phyloP scores from a whole-genome alignment of 2,113 vertebrate genomes.

The Lophius piscatorius region DNA sequence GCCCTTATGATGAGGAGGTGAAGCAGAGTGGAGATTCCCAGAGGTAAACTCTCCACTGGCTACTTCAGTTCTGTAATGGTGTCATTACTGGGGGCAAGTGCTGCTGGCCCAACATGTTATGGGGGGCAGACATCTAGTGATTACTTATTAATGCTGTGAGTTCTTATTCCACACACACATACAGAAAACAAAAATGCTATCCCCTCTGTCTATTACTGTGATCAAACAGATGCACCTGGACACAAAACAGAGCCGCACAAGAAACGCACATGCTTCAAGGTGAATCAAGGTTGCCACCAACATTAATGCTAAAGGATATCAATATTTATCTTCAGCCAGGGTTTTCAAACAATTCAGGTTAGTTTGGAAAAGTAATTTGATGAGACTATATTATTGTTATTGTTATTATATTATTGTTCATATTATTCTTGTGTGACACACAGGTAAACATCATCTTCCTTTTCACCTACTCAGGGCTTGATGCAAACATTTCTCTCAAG shows the following conservation, averaged over 20 bases:
- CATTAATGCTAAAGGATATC: conserved; percentile 25
- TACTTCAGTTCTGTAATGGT: conserved; percentile 67
- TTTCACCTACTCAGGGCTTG: too few relatives aligned
- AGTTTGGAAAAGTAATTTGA: too few relatives aligned
- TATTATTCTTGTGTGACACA: too few relatives aligned
- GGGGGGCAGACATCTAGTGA: conserved; percentile 57
- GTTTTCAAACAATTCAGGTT: conserved; percentile 19
- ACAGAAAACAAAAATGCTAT: conserved; percentile 70
- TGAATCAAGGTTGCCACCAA: conserved; percentile 5
- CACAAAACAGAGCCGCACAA: conserved; percentile 13
- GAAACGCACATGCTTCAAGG: conserved; percentile 8
- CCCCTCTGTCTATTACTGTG: conserved; percentile 45
- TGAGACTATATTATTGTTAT: too few relatives aligned
- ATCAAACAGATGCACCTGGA: conserved; percentile 48
- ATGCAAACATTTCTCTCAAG: too few relatives aligned
- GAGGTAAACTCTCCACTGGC: conserved; percentile 55
- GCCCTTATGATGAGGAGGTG: conserved; percentile 3
- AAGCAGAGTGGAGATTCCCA: conserved; percentile 47
- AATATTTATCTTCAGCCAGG: conserved; percentile 19
- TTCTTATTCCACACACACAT: conserved; percentile 57
- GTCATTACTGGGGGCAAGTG: conserved; percentile 74
- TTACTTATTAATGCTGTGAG: conserved; percentile 73
- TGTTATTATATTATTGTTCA: too few relatives aligned
- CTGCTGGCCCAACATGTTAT: conserved; percentile 65
- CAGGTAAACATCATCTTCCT: too few relatives aligned